Conservation (phyloP, 1,140 invertebrate species). For the Hycleus phaleratus region DNA sequence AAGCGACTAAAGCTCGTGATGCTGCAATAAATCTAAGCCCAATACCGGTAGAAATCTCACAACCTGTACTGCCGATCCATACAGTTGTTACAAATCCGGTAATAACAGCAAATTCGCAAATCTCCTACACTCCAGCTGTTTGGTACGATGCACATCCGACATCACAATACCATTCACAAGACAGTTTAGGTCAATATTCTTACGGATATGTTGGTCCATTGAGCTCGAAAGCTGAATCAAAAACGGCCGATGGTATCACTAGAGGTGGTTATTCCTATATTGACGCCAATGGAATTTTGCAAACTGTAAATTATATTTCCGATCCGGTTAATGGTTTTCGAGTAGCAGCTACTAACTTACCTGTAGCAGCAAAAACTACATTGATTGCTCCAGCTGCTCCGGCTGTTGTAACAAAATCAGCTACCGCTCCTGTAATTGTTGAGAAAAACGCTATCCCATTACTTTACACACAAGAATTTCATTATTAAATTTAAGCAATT, state of each 20-base stretch:
- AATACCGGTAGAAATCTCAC: conserved; percentile 12
- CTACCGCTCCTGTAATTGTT: not conserved
- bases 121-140: conserved; percentile 24
- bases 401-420: not conserved
- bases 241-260: conserved; percentile 56
- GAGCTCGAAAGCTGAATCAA: conserved; percentile 57
- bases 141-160: too few relatives aligned
- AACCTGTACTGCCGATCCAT: conserved; percentile 24
- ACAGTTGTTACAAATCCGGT: conserved; percentile 6
- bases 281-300: conserved; percentile 58
- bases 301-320: conserved; percentile 58
- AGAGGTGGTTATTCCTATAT: conserved; percentile 63
- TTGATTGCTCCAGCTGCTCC: conserved; percentile 1
- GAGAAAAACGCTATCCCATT: conserved; percentile 1
- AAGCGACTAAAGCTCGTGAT: conserved; percentile 22
- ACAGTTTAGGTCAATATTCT: conserved; percentile 53
- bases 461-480: conserved; percentile 16
- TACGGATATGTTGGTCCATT: conserved; percentile 61
- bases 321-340: conserved; percentile 59
- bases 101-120: conserved; percentile 3
- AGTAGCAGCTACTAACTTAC: conserved; percentile 55
- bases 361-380: conserved; percentile 33
- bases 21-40: conserved; percentile 25
- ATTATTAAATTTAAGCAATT: conserved; percentile 13
- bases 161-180: conserved; percentile 49